Evolutionary conservation across 2,797 vertebrate genomes (phyloP).

Genomic region (Iguana delicatissima): DNA sequence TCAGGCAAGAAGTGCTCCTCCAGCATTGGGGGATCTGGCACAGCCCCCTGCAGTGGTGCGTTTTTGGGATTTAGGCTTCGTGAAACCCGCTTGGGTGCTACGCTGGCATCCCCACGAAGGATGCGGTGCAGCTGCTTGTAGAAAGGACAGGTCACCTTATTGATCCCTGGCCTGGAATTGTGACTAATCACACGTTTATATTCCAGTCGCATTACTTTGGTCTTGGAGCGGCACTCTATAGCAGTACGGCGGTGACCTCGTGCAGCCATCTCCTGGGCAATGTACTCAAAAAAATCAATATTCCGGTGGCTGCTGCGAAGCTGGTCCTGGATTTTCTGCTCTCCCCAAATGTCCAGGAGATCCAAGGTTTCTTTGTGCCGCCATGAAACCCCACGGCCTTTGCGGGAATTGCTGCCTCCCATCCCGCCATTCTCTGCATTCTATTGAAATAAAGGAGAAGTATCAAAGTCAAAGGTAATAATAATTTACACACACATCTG

Average conservation of each 20-base stretch:
- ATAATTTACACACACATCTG: neutral
- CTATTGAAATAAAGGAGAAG: neutral
- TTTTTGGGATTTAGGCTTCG: neutral
- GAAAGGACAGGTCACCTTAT: slow-evolving; percentile 21
- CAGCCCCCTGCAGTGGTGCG: neutral
- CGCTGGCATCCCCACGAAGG: slow-evolving; percentile 1
- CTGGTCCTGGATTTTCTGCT: slow-evolving; percentile 27
- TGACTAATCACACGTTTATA: slow-evolving; percentile 26
- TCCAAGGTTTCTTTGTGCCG: slow-evolving; percentile 25
- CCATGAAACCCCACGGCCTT: slow-evolving; percentile 4
- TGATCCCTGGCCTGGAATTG: slow-evolving; percentile 15
- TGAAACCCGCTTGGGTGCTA: neutral
- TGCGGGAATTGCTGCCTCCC: neutral
- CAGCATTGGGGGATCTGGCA: neutral
- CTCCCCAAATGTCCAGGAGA: slow-evolving; percentile 27
- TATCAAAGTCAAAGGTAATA: neutral
- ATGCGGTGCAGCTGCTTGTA: slow-evolving; percentile 24
- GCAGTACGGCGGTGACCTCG: slow-evolving; percentile 3
- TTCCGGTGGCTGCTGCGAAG: slow-evolving; percentile 25
- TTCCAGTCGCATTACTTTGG: slow-evolving; percentile 17
- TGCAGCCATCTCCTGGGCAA: slow-evolving; percentile 19
- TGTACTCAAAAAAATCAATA: slow-evolving; percentile 22
- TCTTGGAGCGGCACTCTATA: slow-evolving; percentile 9
- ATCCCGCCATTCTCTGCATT: neutral
- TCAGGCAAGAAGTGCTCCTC: neutral